Evolutionary conservation across 2,113 vertebrate species (phyloP).

Genomic region (Indicator maculatus): DNA sequence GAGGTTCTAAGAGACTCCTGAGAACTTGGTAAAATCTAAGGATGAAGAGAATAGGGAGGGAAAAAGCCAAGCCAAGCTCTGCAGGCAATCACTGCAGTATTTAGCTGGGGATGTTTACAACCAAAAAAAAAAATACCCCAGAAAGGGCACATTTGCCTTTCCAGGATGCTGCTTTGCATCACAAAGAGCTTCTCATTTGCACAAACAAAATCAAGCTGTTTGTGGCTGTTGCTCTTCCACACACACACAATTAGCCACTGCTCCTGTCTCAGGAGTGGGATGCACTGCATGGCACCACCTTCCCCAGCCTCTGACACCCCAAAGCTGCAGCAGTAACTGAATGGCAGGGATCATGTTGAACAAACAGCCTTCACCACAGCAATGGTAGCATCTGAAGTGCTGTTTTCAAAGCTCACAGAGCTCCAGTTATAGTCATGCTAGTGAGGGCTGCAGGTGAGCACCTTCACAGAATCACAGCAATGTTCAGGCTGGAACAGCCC

Average conservation of each 20-base stretch:
- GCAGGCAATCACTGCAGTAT: constrained; percentile 70
- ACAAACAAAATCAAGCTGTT: constrained; percentile 69
- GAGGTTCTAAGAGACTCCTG: constrained; percentile 74
- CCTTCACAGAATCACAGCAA: too few relatives aligned
- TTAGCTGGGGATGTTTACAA: constrained; percentile 64
- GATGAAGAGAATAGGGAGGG: constrained; percentile 67
- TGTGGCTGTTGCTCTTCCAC: constrained; percentile 49
- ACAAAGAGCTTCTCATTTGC: constrained; percentile 68
- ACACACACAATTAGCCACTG: constrained; percentile 52
- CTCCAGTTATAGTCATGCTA: neutral
- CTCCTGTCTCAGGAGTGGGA: constrained; percentile 33
- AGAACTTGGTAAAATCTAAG: constrained; percentile 76
- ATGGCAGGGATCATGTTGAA: neutral
- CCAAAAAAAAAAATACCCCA: constrained; percentile 7
- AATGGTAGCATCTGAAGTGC: neutral
- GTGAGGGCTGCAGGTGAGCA: neutral
- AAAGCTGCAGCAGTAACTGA: neutral
- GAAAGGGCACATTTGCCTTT: constrained; percentile 37
- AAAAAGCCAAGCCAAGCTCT: constrained; percentile 59
- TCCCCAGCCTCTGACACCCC: neutral
- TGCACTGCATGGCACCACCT: neutral
- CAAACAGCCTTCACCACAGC: neutral
- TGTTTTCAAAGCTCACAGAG: neutral
- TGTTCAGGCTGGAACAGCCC: too few relatives aligned
- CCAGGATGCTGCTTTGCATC: constrained; percentile 71